phyloP scores from a whole-genome alignment of 2,797 vertebrate species.

The Microctenopoma stevenorrisi region DNA sequence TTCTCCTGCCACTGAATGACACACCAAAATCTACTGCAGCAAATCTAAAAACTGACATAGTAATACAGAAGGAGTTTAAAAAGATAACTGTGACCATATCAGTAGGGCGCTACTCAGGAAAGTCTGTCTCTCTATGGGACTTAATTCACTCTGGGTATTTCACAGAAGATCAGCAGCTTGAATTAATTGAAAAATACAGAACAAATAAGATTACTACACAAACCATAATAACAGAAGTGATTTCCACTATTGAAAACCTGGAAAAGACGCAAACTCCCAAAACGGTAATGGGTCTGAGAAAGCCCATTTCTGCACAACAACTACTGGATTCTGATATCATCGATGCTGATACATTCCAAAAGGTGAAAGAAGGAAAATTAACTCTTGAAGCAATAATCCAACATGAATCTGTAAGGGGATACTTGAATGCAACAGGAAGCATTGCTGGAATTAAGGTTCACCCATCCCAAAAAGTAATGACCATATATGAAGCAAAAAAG shows the following conservation, averaged over 20 bases:
- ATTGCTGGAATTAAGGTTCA: constrained; percentile 81
- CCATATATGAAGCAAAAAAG: constrained; percentile 76
- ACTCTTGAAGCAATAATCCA: constrained; percentile 81
- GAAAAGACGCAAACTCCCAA: constrained; percentile 66
- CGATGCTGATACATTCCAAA: constrained; percentile 82
- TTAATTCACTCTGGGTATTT: constrained; percentile 90
- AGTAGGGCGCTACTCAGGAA: constrained; percentile 78
- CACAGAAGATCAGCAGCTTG: constrained; percentile 82
- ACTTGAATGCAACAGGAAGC: constrained; percentile 86
- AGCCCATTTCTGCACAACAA: constrained; percentile 84
- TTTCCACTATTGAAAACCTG: constrained; percentile 70
- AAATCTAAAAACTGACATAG: constrained; percentile 57
- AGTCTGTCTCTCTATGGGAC: constrained; percentile 86
- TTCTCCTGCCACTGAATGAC: constrained; percentile 73
- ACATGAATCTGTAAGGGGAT: constrained; percentile 81
- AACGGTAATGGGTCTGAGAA: constrained; percentile 83
- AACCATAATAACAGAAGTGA: constrained; percentile 74
- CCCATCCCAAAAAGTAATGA: constrained; percentile 74
- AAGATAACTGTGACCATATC: constrained; percentile 73
- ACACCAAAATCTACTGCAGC: constrained; percentile 53
- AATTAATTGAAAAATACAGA: constrained; percentile 84
- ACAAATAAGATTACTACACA: constrained; percentile 71
- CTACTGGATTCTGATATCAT: constrained; percentile 88
- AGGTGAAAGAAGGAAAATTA: constrained; percentile 81
- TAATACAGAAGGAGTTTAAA: constrained; percentile 76